A percentile compares a stretch with the other conserved stretches of the same genome.
Conservation (phyloP, 2,888 invertebrate species). For the Galeopsomyia nigrocyanea region DNA sequence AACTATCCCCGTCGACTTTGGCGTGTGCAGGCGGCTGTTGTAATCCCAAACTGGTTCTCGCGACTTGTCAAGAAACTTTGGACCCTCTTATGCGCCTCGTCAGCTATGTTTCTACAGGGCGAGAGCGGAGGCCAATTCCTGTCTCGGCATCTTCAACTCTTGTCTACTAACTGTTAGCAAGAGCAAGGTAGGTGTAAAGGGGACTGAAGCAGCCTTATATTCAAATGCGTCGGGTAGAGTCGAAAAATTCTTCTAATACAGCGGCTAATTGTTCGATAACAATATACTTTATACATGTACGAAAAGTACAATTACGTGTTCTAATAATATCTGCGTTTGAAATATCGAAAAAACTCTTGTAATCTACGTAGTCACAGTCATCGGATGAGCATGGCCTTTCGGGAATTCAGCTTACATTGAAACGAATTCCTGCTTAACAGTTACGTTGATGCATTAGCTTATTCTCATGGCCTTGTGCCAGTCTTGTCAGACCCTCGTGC, state of each 20-base stretch:
- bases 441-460: constrained; percentile 1
- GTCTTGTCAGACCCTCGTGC: constrained; percentile 1
- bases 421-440: background rate
- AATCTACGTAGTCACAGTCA: constrained; percentile 61
- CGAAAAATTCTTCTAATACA: constrained; percentile 15
- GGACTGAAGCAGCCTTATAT: constrained; percentile 4
- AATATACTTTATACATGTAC: constrained; percentile 16
- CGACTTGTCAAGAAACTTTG: background rate
- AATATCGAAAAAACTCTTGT: constrained; percentile 40
- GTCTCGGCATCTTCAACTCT: background rate
- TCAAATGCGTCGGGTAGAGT: constrained; percentile 5
- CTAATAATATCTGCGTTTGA: background rate
- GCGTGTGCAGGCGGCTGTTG: background rate
- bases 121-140: background rate
- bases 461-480: constrained; percentile 4
- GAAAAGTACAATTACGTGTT: background rate
- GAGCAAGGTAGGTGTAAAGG: background rate
- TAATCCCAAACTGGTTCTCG: background rate
- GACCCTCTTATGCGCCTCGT: background rate
- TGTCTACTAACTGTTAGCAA: background rate
- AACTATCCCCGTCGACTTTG: background rate
- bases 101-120: constrained; percentile 3
- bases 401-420: background rate
- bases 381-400: constrained; percentile 57
- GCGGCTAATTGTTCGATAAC: constrained; percentile 16